Evolutionary conservation across 2,113 vertebrate genomes (phyloP), one percentile per base, ranked within the genome.

Genomic region (Crotalus helleri): DNA sequence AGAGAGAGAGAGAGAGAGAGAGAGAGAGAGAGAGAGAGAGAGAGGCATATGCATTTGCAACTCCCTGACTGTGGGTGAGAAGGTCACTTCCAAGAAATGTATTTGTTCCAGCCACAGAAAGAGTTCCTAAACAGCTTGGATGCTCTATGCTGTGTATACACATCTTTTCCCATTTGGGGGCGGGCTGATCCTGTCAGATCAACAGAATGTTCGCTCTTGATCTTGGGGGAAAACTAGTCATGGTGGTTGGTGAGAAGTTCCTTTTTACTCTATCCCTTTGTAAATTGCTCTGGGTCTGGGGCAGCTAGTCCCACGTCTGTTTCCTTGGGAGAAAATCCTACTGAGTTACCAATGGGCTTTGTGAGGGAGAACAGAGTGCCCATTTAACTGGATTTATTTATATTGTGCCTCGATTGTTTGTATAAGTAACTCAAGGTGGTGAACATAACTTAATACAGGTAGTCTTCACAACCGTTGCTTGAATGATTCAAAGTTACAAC

Each of bases 61-160:
- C 93, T 90, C 88, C 93, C 23, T 93, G 97, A 95, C 95, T 97
- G 95, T 94, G 91, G 92, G 87, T 89, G 95, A 92, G 54, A 94
- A 97, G 96, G 96, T 96, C 95, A 96, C 12, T 24, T 94, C 88
- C 93, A 94, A 92, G 92, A 87, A 92, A 94, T 90, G 85, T 0
- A 0, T 3, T 26, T 21, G 9, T 87, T 85, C 39, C 19, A 90
- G 74, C 55, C 57, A 59, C 55, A 59, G 88, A 61, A 90, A 53
- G 88, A 10, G 74, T 54, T 90, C 53, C 23, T 53, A 39, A 46
- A 55, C 44, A 85, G 26, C 0, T 6, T 39, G 54, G 8, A 53
- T 15, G 7, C 12, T 59, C 44, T 26, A 33, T 53, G 51, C 15
- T 54, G 51, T 59, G 54, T 15, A 19, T 57, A 51, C 3, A 53